A percentile compares a stretch with the other conserved stretches of the same genome.
These are phyloP conservation scores for Antennarius striatus DNA, from an alignment of 2,113 vertebrate species.

Conservation along the genomic window DNA sequence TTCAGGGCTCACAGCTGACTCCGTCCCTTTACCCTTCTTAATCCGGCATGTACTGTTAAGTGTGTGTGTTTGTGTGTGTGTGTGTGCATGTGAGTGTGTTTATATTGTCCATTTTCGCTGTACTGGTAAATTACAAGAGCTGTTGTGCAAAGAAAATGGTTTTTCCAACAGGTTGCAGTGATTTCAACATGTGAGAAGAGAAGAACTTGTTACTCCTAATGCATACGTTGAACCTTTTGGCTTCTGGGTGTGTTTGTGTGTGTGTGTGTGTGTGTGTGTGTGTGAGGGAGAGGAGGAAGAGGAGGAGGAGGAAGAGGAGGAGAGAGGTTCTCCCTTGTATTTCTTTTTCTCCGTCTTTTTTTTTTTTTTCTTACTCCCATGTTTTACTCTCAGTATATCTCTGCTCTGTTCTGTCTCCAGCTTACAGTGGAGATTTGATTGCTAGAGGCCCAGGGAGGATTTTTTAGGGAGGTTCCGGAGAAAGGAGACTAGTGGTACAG, in stretches of 20 bases:
- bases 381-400: constrained; percentile 56
- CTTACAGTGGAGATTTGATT: constrained; percentile 65
- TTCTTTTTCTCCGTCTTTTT: constrained; percentile 25
- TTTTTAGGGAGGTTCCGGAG: constrained; percentile 73
- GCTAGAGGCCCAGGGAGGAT: constrained; percentile 73
- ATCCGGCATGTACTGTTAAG: constrained; percentile 45
- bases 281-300: neutral
- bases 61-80: constrained; percentile 6
- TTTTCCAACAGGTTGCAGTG: constrained; percentile 50
- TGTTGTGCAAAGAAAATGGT: constrained; percentile 55
- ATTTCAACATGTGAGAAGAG: constrained; percentile 43
- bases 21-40: constrained; percentile 47
- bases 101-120: constrained; percentile 27
- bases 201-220: constrained; percentile 39
- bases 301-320: neutral
- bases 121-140: constrained; percentile 56
- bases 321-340: constrained; percentile 1
- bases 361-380: constrained; percentile 12
- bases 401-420: constrained; percentile 67
- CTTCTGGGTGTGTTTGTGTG: constrained; percentile 12
- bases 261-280: neutral
- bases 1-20: constrained; percentile 64
- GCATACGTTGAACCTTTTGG: constrained; percentile 37
- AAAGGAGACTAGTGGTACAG: constrained; percentile 76
- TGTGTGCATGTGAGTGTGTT: constrained; percentile 8